These are phyloP conservation scores for Scylla paramamosain DNA, from an alignment of 1,140 invertebrate genomes.

Conservation along the genomic window DNA sequence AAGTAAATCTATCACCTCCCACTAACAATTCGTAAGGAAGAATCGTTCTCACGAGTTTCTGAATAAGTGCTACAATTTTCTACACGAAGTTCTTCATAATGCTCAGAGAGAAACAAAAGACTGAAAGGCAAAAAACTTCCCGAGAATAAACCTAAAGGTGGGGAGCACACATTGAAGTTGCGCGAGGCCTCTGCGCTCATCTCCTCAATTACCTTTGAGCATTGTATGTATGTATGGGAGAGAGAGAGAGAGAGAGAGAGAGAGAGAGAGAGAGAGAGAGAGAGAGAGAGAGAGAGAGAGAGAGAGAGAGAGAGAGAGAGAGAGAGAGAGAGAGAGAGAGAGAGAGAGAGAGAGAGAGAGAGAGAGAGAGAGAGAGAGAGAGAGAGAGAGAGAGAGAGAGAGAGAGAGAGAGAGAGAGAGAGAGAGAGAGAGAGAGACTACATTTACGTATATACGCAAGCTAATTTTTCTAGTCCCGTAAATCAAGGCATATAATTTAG, in stretches of 20 bases:
- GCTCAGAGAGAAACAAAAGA: too few relatives aligned
- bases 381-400: neutral
- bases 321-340: slow-evolving; percentile 26
- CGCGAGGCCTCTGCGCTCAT: too few relatives aligned
- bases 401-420: neutral
- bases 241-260: neutral
- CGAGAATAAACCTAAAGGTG: too few relatives aligned
- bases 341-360: neutral
- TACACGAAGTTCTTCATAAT: too few relatives aligned
- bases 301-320: slow-evolving; percentile 33
- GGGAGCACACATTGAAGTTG: too few relatives aligned
- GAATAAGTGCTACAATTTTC: too few relatives aligned
- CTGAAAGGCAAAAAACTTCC: too few relatives aligned
- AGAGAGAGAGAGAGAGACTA: neutral
- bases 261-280: slow-evolving; percentile 32
- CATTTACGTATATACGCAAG: neutral
- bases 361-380: neutral
- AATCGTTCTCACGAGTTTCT: too few relatives aligned
- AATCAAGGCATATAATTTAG: neutral
- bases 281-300: slow-evolving; percentile 25
- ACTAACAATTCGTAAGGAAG: too few relatives aligned
- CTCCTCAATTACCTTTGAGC: too few relatives aligned
- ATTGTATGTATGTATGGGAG: too few relatives aligned
- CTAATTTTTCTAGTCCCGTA: neutral
- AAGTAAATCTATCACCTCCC: too few relatives aligned